A percentile compares a stretch with the other conserved stretches of the same genome.
Conservation (phyloP, 64 coral and sea anemone species). For the Pocillopora verrucosa region DNA sequence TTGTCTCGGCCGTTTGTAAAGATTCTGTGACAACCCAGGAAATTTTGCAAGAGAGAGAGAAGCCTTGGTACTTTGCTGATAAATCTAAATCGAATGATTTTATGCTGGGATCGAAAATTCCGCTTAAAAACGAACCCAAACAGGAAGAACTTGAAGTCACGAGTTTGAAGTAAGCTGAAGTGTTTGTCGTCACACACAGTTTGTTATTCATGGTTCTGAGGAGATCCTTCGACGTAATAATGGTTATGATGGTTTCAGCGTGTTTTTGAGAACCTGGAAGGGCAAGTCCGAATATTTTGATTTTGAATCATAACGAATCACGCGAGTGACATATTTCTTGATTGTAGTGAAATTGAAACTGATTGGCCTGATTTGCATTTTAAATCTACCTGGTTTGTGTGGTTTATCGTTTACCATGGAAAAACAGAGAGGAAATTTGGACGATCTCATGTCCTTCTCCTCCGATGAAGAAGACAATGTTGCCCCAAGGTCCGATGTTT, state of each 20-base stretch:
- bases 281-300: background rate
- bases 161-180: background rate
- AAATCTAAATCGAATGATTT: background rate
- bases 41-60: background rate
- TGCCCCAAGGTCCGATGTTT: background rate
- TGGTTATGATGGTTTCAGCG: background rate
- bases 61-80: background rate
- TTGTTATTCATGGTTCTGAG: background rate
- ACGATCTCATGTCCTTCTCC: constrained; percentile 72
- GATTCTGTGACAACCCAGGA: background rate
- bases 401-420: background rate
- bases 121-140: background rate
- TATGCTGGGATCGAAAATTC: background rate
- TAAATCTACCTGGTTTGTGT: background rate
- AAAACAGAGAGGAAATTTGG: constrained; percentile 3
- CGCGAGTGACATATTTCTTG: too few species aligned
- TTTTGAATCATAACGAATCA: too few species aligned
- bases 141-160: background rate
- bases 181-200: background rate
- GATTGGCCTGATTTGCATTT: background rate
- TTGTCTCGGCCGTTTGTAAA: background rate
- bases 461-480: constrained; percentile 67
- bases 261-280: background rate
- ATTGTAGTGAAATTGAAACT: background rate
- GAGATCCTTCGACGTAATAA: background rate